Percentiles rank a stretch among this genome's conserved stretches.
Conservation (phyloP, 2,797 vertebrate genomes). For the Clarias platycephalus region DNA sequence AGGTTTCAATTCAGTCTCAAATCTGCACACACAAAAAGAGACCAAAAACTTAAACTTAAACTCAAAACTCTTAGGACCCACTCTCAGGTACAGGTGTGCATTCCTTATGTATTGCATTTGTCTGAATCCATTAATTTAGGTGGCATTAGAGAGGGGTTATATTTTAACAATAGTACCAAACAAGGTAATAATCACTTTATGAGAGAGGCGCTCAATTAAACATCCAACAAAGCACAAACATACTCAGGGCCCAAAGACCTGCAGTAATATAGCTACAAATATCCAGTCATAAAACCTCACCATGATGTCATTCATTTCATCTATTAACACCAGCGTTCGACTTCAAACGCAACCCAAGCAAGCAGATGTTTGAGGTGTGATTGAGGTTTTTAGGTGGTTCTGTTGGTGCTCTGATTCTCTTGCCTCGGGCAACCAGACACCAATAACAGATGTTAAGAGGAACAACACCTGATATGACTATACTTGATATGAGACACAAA, state of each 20-base stretch:
- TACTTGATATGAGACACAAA: not conserved
- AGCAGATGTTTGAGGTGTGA: conserved; percentile 57
- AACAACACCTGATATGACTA: conserved; percentile 48
- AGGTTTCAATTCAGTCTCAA: conserved; percentile 70
- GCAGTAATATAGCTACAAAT: conserved; percentile 25
- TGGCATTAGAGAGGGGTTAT: not conserved
- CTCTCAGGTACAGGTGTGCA: not conserved
- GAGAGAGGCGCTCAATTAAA: conserved; percentile 40
- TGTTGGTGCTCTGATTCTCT: conserved; percentile 48
- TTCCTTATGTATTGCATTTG: not conserved
- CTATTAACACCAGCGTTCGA: conserved; percentile 45
- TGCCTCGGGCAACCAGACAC: conserved; percentile 39
- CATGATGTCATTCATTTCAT: conserved; percentile 46
- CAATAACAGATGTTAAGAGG: conserved; percentile 19
- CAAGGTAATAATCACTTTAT: conserved; percentile 23
- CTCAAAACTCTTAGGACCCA: not conserved
- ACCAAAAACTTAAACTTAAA: not conserved
- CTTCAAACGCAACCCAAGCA: conserved; percentile 46
- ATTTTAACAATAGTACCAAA: not conserved
- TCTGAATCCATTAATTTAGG: not conserved
- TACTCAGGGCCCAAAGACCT: conserved; percentile 42
- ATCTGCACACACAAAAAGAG: conserved; percentile 61
- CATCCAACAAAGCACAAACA: conserved; percentile 33
- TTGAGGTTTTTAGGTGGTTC: conserved; percentile 38
- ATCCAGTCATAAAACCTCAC: conserved; percentile 42